phyloP scores from a whole-genome alignment of 2,113 vertebrate species.

The Corapipo altera region DNA sequence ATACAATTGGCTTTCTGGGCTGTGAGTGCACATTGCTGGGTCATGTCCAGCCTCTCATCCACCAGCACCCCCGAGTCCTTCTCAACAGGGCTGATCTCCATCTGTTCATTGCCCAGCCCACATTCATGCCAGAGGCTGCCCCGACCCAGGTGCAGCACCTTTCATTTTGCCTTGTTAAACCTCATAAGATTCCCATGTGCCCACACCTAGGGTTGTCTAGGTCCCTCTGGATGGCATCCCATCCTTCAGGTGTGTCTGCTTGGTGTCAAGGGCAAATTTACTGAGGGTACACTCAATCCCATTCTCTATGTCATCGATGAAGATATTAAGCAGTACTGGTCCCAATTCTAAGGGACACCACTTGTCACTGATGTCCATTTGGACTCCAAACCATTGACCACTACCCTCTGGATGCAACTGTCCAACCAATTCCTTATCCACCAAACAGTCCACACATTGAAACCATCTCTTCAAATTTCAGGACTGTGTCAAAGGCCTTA shows the following conservation, averaged over 20 bases:
- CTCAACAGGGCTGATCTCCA: neutral
- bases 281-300: fast-evolving
- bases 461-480: neutral
- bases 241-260: neutral
- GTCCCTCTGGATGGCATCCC: neutral
- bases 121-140: neutral
- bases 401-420: fast-evolving
- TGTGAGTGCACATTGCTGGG: neutral
- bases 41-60: neutral
- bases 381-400: neutral
- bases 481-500: neutral
- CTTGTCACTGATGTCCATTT: neutral
- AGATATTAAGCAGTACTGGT: neutral
- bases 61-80: neutral
- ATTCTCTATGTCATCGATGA: neutral
- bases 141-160: neutral
- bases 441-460: neutral
- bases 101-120: neutral
- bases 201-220: fast-evolving
- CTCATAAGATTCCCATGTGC: neutral
- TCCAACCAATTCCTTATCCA: neutral
- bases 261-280: neutral
- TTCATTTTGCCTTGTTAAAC: fast-evolving
- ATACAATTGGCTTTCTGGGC: neutral
- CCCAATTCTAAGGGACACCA: neutral